phyloP scores from a whole-genome alignment of 2,797 vertebrate species.

The Gymnoscopelus microlampas region DNA sequence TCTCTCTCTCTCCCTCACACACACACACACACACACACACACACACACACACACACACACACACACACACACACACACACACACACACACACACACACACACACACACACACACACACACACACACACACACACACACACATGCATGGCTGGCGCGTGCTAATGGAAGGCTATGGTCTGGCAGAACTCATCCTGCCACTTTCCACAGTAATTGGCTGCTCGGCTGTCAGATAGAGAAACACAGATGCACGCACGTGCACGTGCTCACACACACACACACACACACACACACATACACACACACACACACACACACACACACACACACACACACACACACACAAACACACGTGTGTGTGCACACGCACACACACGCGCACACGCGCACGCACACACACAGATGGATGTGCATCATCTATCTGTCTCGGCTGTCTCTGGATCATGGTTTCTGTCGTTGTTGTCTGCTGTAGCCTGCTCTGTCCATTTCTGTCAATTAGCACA shows the following conservation, averaged over 20 bases:
- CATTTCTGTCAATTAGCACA: conserved; percentile 7
- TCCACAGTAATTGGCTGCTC: conserved; percentile 75
- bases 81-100: conserved; percentile 39
- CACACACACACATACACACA: conserved; percentile 39
- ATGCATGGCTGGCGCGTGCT: conserved; percentile 63
- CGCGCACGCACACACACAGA: conserved; percentile 44
- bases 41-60: conserved; percentile 34
- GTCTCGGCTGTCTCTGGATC: conserved; percentile 44
- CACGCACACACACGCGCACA: too few relatives aligned
- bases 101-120: conserved; percentile 39
- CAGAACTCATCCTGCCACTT: conserved; percentile 73
- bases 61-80: conserved; percentile 52
- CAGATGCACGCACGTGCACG: conserved; percentile 29
- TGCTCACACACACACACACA: conserved; percentile 28
- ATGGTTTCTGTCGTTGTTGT: conserved; percentile 61
- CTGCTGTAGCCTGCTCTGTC: conserved; percentile 42
- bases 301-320: conserved; percentile 20
- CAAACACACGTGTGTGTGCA: too few relatives aligned
- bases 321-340: conserved; percentile 25
- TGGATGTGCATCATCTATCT: conserved; percentile 62
- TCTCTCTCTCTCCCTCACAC: conserved; percentile 48
- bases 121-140: conserved; percentile 52
- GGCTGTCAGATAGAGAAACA: conserved; percentile 66
- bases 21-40: conserved; percentile 24
- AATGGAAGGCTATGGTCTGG: conserved; percentile 78